Percentiles rank a stretch among this genome's conserved stretches.
These are phyloP conservation scores for Bubo scandiacus DNA, from an alignment of 2,113 vertebrate genomes.

Conservation along the genomic window DNA sequence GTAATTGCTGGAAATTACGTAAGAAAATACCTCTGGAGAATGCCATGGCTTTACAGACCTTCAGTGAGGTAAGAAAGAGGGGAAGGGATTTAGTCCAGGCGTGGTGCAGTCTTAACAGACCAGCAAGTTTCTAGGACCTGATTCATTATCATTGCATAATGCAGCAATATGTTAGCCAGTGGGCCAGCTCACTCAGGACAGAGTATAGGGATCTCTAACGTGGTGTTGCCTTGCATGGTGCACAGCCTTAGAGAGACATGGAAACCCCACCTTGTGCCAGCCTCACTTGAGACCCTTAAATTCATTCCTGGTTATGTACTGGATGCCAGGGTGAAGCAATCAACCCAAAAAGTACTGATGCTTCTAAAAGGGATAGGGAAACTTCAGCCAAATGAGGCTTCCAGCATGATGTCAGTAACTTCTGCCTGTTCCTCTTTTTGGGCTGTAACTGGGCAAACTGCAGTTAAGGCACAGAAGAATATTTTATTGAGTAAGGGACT, in stretches of 20 bases:
- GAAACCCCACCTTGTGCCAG: neutral
- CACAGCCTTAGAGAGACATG: neutral
- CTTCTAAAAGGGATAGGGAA: neutral
- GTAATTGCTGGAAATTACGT: neutral
- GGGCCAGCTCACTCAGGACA: neutral
- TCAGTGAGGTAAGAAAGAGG: neutral
- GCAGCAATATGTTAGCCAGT: neutral
- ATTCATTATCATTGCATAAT: neutral
- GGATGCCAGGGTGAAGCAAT: neutral
- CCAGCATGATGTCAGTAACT: neutral
- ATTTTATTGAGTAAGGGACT: neutral
- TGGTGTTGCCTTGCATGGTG: neutral
- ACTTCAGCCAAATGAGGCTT: neutral
- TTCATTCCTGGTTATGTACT: neutral
- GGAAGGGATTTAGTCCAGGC: neutral
- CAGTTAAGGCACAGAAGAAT: neutral
- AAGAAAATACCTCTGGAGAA: neutral
- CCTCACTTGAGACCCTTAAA: neutral
- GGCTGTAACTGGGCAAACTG: neutral
- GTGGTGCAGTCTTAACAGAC: neutral
- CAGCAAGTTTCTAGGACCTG: neutral
- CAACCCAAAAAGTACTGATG: neutral
- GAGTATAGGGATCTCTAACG: neutral
- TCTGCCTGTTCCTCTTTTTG: neutral
- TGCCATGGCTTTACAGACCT: neutral